phyloP scores from a whole-genome alignment of 2,113 vertebrate genomes.

The Hyla sarda region DNA sequence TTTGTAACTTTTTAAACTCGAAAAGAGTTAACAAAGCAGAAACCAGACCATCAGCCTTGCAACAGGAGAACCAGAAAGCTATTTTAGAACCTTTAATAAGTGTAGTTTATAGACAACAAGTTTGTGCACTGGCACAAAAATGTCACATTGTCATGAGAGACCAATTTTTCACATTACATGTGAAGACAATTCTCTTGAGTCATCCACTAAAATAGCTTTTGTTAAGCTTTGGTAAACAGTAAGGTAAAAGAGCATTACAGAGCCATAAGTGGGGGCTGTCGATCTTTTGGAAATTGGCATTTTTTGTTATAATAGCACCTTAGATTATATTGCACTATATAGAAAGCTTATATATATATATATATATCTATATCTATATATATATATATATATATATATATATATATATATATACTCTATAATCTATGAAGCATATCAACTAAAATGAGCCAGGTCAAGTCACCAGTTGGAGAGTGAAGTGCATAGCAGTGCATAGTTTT shows the following conservation, averaged over 20 bases:
- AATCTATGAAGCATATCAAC: no score
- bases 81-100: slow-evolving; percentile 10
- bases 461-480: no score
- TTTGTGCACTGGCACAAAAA: slow-evolving; percentile 18
- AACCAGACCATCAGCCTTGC: neutral
- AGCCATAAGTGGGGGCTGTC: neutral
- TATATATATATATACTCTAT: no score
- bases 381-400: no score
- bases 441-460: no score
- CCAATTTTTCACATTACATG: neutral
- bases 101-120: neutral
- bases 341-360: no score
- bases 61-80: neutral
- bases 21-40: no score
- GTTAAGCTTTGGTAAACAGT: slow-evolving; percentile 3
- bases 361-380: no score
- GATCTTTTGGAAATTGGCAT: neutral
- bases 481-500: no score
- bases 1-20: no score
- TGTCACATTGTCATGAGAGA: slow-evolving; percentile 10
- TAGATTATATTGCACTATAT: neutral
- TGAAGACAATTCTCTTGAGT: slow-evolving; percentile 7
- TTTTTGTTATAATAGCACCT: neutral
- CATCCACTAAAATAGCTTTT: slow-evolving; percentile 19
- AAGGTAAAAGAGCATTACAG: neutral